Conservation (phyloP, 2,888 invertebrate genomes). For the Ephialtes manifestator region DNA sequence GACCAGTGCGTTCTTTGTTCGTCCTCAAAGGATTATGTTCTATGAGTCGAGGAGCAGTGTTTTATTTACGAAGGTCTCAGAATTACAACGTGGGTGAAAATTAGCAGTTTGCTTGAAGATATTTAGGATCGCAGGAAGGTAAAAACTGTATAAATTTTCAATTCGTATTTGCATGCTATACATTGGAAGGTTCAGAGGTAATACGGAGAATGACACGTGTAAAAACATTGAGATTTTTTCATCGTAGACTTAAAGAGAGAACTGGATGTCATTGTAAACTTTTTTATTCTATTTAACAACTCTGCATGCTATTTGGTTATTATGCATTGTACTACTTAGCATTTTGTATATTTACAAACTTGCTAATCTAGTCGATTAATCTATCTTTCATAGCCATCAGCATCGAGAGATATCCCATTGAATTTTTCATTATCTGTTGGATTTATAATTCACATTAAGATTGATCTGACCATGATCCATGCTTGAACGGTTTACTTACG, state of each 20-base stretch:
- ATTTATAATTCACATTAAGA: neutral
- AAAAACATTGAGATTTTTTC: neutral
- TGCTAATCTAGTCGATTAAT: slow-evolving; percentile 4
- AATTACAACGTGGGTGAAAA: too few relatives aligned
- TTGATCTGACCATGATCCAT: neutral
- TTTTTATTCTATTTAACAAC: neutral
- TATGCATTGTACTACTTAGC: slow-evolving; percentile 2
- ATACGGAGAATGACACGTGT: neutral
- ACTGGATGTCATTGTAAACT: neutral
- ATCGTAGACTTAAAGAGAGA: neutral
- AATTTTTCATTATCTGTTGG: slow-evolving; percentile 70
- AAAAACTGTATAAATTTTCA: too few relatives aligned
- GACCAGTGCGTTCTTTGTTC: too few relatives aligned
- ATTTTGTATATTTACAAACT: slow-evolving; percentile 4
- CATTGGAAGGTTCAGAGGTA: too few relatives aligned
- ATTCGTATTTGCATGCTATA: too few relatives aligned
- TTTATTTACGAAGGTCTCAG: too few relatives aligned
- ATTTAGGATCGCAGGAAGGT: too few relatives aligned
- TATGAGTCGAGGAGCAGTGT: too few relatives aligned
- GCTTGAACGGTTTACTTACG: slow-evolving; percentile 36
- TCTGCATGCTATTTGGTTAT: neutral
- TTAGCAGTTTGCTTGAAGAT: too few relatives aligned
- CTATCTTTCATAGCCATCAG: slow-evolving; percentile 70
- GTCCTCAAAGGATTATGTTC: too few relatives aligned
- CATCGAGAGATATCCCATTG: slow-evolving; percentile 73